These are phyloP conservation scores for Zootoca vivipara DNA, from an alignment of 2,113 vertebrate genomes.

Conservation along the genomic window DNA sequence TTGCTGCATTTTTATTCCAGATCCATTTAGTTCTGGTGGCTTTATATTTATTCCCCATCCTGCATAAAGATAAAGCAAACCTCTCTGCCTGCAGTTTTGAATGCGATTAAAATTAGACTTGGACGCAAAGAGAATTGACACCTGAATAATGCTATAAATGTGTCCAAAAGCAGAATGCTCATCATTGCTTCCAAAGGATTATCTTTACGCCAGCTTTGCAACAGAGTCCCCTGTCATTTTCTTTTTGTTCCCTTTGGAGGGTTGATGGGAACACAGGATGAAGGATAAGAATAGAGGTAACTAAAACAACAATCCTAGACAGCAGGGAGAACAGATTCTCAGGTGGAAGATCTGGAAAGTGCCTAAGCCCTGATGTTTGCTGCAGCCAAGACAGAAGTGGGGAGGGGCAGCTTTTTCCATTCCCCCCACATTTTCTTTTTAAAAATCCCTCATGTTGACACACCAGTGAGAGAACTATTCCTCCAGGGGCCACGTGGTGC, in stretches of 20 bases:
- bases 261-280: not conserved
- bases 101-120: conserved; percentile 18
- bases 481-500: not conserved
- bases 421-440: too few relatives aligned
- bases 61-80: conserved; percentile 22
- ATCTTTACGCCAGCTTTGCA: not conserved
- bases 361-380: not conserved
- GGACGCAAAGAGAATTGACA: conserved; percentile 18
- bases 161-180: conserved; percentile 38
- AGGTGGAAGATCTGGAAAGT: not conserved
- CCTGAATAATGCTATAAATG: conserved; percentile 57
- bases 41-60: conserved; percentile 53
- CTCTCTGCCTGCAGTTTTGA: conserved; percentile 46
- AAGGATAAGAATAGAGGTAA: not conserved
- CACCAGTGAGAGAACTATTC: not conserved
- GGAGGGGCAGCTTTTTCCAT: too few relatives aligned
- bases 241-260: not conserved
- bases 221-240: not conserved
- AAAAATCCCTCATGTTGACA: not conserved
- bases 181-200: conserved; percentile 12
- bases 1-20: conserved; percentile 25
- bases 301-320: not conserved
- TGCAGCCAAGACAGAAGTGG: too few relatives aligned
- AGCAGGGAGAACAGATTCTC: not conserved
- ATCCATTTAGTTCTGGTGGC: conserved; percentile 47